Conservation (phyloP, 1,140 invertebrate species). For the Drosophila melanica region DNA sequence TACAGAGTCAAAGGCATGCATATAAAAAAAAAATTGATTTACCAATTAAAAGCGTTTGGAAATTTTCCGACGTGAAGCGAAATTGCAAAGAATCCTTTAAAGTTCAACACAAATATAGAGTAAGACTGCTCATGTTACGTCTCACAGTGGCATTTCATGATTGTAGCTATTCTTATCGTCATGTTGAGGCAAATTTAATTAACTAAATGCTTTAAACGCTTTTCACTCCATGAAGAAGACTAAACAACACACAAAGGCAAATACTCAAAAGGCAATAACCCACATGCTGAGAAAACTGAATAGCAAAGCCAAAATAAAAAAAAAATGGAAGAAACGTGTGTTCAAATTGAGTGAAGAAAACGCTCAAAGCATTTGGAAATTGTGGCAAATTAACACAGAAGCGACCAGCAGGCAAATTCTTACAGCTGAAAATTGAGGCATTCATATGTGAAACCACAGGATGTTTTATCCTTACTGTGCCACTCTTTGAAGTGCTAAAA, state of each 20-base stretch:
- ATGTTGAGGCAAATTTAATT: conserved; percentile 46
- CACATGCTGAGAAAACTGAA: background rate
- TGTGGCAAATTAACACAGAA: conserved; percentile 44
- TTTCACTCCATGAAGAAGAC: conserved; percentile 23
- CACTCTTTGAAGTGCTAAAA: conserved; percentile 34
- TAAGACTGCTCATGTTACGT: no score
- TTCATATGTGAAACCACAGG: conserved; percentile 2
- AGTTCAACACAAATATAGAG: no score
- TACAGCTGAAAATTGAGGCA: conserved; percentile 15
- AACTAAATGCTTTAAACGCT: conserved; percentile 40
- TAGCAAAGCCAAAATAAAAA: background rate
- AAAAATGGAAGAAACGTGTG: background rate
- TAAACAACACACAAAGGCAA: conserved; percentile 23
- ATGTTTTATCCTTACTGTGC: conserved; percentile 3
- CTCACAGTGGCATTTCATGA: no score
- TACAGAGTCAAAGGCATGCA: no score
- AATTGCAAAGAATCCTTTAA: no score
- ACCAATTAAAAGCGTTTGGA: no score
- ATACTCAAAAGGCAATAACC: background rate
- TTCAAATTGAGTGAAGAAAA: conserved; percentile 18
- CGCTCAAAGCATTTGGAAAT: conserved; percentile 21
- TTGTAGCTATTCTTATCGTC: conserved; percentile 26
- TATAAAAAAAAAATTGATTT: no score
- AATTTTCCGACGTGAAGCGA: no score
- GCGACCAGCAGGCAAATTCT: conserved; percentile 15